These are phyloP conservation scores for Eupithecia tripunctaria DNA, from an alignment of 2,888 invertebrate species.

Conservation along the genomic window DNA sequence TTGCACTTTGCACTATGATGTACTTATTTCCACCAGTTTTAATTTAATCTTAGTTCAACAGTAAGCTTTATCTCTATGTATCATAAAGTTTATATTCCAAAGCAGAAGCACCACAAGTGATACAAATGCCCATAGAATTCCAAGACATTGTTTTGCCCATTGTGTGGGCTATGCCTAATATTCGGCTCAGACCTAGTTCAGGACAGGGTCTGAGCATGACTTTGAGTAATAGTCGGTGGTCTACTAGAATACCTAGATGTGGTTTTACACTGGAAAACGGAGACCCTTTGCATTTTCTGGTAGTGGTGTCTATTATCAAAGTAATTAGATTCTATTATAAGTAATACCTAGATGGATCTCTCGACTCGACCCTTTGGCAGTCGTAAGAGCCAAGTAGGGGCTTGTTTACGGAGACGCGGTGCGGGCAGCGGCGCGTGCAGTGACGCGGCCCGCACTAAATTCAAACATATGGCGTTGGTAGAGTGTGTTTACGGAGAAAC, in stretches of 20 bases:
- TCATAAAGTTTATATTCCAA: background rate
- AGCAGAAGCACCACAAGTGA: conserved; percentile 11
- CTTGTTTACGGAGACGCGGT: no score
- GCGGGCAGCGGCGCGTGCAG: no score
- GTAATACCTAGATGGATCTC: no score
- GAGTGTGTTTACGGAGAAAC: no score
- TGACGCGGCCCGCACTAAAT: no score
- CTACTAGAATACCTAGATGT: conserved; percentile 21
- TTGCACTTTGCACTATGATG: background rate
- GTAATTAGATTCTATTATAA: no score
- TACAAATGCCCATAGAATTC: conserved; percentile 38
- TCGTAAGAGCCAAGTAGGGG: no score
- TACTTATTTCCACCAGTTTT: background rate
- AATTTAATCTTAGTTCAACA: background rate
- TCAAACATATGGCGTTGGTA: no score
- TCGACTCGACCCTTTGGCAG: no score
- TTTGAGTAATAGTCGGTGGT: conserved; percentile 31
- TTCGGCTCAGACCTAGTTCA: conserved; percentile 21
- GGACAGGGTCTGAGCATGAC: conserved; percentile 29
- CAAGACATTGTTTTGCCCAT: conserved; percentile 38
- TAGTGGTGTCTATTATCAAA: background rate
- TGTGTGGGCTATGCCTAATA: conserved; percentile 41
- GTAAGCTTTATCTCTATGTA: background rate
- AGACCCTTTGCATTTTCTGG: background rate
- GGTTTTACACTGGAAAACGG: background rate